A percentile compares a stretch with the other conserved stretches of the same genome.
Conservation (phyloP, 2,888 invertebrate species). For the Ypsolopha sequella region DNA sequence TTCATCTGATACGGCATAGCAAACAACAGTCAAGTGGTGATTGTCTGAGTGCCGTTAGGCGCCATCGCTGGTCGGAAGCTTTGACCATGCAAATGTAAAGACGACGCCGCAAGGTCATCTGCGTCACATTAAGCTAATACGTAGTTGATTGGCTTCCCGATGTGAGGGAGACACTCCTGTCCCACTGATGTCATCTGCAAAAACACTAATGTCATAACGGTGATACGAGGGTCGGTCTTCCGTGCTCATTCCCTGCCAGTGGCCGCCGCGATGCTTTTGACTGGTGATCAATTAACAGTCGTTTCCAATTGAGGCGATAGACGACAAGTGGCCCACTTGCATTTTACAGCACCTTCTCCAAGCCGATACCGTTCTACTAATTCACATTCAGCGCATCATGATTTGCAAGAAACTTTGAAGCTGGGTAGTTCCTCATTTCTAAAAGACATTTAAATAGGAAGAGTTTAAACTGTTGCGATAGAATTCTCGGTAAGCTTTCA, state of each 20-base stretch:
- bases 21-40: conserved; percentile 33
- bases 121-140: conserved; percentile 65
- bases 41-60: conserved; percentile 42
- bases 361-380: background rate
- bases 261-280: conserved; percentile 21
- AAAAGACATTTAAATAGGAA: conserved; percentile 27
- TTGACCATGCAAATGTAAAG: conserved; percentile 46
- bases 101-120: conserved; percentile 42
- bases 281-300: conserved; percentile 32
- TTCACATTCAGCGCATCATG: too few relatives aligned
- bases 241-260: conserved; percentile 27
- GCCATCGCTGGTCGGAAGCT: conserved; percentile 27
- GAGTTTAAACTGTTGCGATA: too few relatives aligned
- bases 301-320: conserved; percentile 24
- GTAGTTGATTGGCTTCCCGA: conserved; percentile 63
- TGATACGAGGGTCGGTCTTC: conserved; percentile 23
- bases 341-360: conserved; percentile 17
- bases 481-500: too few relatives aligned
- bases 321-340: conserved; percentile 22
- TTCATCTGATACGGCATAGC: background rate
- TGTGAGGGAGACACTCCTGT: conserved; percentile 48
- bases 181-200: conserved; percentile 58
- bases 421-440: conserved; percentile 13
- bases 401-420: conserved; percentile 1
- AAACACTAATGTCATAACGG: conserved; percentile 65